A percentile compares a stretch with the other conserved stretches of the same genome.
phyloP scores from a whole-genome alignment of 1,140 invertebrate genomes.

The Bombus picipes region DNA sequence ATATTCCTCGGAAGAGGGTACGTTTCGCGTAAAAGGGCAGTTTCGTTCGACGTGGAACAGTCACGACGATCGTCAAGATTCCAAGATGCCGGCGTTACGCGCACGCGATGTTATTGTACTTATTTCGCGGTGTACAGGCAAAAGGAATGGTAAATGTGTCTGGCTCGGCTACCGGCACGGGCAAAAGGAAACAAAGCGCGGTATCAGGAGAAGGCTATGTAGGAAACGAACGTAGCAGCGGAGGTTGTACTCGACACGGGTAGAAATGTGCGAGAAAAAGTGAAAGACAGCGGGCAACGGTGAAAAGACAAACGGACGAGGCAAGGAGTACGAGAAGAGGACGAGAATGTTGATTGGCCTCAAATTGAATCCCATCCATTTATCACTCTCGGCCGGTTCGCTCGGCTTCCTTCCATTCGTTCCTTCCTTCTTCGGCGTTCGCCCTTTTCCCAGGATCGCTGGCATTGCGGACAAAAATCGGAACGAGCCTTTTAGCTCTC shows the following conservation, averaged over 20 bases:
- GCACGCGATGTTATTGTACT: constrained; percentile 60
- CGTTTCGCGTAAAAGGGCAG: constrained; percentile 6
- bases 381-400: constrained; percentile 69
- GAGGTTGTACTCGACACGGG: constrained; percentile 56
- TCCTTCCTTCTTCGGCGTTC: background rate
- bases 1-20: background rate
- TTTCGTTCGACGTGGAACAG: background rate
- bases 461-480: constrained; percentile 65
- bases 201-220: background rate
- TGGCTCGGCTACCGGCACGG: background rate
- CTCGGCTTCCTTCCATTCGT: constrained; percentile 21
- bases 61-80: constrained; percentile 24
- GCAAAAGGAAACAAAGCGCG: background rate
- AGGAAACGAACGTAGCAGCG: background rate
- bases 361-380: constrained; percentile 80
- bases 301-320: constrained; percentile 65
- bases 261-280: constrained; percentile 72
- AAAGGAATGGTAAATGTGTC: constrained; percentile 28
- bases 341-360: constrained; percentile 81
- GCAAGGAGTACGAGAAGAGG: constrained; percentile 61
- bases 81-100: constrained; percentile 30
- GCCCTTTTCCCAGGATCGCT: constrained; percentile 15
- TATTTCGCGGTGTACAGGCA: constrained; percentile 11
- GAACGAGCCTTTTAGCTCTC: constrained; percentile 32
- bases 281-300: constrained; percentile 61